Conservation (phyloP, 2,113 vertebrate species). For the Neogobius melanostomus region DNA sequence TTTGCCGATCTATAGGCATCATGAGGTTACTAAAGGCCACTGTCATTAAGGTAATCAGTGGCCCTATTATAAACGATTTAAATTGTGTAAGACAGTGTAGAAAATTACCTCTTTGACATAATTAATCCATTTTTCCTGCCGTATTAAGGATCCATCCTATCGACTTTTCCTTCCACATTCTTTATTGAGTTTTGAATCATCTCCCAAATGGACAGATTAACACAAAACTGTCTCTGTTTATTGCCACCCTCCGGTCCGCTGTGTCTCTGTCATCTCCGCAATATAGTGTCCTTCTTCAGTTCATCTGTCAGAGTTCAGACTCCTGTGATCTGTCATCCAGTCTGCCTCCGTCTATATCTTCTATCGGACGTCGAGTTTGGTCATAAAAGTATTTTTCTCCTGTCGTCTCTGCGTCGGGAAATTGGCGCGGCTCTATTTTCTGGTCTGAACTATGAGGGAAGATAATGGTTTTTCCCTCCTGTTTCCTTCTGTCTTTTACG, state of each 20-base stretch:
- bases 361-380: conserved; percentile 5
- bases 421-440: conserved; percentile 25
- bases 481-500: conserved; percentile 18
- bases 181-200: conserved; percentile 11
- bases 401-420: conserved; percentile 10
- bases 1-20: neutral
- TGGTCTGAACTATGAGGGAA: conserved; percentile 27
- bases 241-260: neutral
- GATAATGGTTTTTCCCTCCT: conserved; percentile 17
- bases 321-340: neutral
- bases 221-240: conserved; percentile 4
- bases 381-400: conserved; percentile 13
- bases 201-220: neutral
- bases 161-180: neutral
- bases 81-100: neutral
- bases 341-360: conserved; percentile 3
- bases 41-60: neutral
- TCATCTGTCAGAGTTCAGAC: conserved; percentile 3
- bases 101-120: neutral
- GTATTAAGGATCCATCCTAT: neutral
- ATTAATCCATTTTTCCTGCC: neutral
- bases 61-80: neutral
- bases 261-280: neutral
- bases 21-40: neutral
- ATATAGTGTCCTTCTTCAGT: conserved; percentile 17